Base-by-base conservation (phyloP, 2,113 vertebrate genomes). In the Mesembrinibis cayennensis region DNA sequence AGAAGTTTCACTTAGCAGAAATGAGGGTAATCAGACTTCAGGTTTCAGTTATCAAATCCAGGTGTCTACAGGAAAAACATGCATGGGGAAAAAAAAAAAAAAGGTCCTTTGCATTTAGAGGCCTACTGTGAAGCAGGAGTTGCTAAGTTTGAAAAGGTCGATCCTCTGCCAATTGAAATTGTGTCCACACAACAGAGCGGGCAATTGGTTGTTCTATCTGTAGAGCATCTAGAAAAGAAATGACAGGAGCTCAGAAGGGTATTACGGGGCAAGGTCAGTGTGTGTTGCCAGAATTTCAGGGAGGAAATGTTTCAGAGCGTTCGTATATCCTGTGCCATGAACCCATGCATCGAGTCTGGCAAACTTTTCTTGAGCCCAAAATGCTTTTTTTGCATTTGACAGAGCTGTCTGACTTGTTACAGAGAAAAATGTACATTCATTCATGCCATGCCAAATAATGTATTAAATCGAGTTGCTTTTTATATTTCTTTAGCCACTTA, bases 271-370 rank as follows among this genome's bases (percentile, higher is more conserved):
- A 30, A 16, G 34, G 10, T 32, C 32, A 16, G 38, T 12, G 40
- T 29, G 11, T 25, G 16, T 2, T n/a, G 42, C 29, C n/a, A 18
- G 29, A 21, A 14, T 18, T n/a, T 42, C 8, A 11, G 7, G 23
- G 11, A 20, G 45, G 79, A 47, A 36, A 45, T 6, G 17, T 8
- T 22, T 32, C 22, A 34, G 44, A 59, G 18, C 2, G 0, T 19
- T n/a, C 27, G 16, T 30, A 5, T 45, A 9, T 15, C 21, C 40
- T 21, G 40, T 18, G 16, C 10, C 34, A 25, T 13, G 11, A n/a
- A 29, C 32, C 23, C 12, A 3, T 2, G 1, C 45, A 26, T 20
- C 1, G 2, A 8, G 20, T 12, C 25, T 19, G 25, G 42, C 30
- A 19, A 23, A 10, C 13, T 20, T n/a, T 73, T 9, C 25, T 36